Evolutionary conservation across 2,888 invertebrate genomes (phyloP).

Genomic region (Schizotus pectinicornis): DNA sequence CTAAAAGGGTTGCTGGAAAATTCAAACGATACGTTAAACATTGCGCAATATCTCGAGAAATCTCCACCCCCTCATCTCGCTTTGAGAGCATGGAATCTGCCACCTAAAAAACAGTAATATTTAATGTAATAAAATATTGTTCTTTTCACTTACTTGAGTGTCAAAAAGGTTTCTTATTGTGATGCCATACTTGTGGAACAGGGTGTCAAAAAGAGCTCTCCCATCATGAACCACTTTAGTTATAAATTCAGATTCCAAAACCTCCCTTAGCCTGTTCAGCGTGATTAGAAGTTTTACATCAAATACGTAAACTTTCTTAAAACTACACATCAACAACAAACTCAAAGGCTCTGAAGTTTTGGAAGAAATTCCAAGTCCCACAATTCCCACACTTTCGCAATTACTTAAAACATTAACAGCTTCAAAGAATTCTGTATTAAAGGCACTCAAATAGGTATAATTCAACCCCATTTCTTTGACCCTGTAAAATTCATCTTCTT

Average conservation of each 20-base stretch:
- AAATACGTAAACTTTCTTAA: slow-evolving; percentile 21
- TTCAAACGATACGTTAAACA: slow-evolving; percentile 22
- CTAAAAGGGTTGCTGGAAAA: slow-evolving; percentile 14
- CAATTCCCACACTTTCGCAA: slow-evolving; percentile 19
- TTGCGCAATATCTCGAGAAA: slow-evolving; percentile 4
- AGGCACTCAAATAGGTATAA: not conserved
- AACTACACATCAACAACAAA: slow-evolving; percentile 14
- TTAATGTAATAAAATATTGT: not conserved
- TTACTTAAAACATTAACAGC: slow-evolving; percentile 11
- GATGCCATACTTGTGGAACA: slow-evolving; percentile 65
- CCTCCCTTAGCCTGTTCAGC: slow-evolving; percentile 58
- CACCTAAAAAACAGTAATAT: slow-evolving; percentile 44
- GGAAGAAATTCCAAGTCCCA: slow-evolving; percentile 16
- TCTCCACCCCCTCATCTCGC: not conserved
- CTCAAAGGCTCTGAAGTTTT: slow-evolving; percentile 2
- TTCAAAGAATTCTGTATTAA: not conserved
- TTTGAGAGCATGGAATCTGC: slow-evolving; percentile 6
- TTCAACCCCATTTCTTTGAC: not conserved
- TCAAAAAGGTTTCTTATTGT: slow-evolving; percentile 66
- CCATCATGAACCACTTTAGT: slow-evolving; percentile 68
- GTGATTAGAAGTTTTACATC: slow-evolving; percentile 11
- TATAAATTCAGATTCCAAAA: slow-evolving; percentile 59
- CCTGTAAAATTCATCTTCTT: no score
- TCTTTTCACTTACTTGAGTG: slow-evolving; percentile 47
- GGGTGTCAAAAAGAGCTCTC: slow-evolving; percentile 64